Evolutionary conservation across 2,797 vertebrate species (phyloP).

Genomic region (Mus caroli): DNA sequence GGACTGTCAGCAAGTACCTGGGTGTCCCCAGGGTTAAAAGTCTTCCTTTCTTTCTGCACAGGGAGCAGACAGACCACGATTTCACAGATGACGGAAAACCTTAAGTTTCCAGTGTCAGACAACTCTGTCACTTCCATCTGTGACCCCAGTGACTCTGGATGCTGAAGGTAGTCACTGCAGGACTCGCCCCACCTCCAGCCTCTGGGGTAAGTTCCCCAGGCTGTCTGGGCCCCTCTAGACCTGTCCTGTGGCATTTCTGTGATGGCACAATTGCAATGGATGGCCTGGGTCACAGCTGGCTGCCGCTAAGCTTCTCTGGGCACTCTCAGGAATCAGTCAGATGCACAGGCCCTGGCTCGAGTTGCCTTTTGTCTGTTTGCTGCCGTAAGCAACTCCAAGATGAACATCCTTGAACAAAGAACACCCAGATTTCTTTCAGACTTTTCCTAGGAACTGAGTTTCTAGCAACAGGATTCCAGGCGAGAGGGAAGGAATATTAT

Average conservation of each 20-base stretch:
- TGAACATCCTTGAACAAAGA: neutral
- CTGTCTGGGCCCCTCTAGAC: neutral
- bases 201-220: neutral
- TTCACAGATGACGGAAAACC: neutral
- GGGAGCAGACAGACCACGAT: neutral
- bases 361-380: neutral
- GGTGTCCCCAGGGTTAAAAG: neutral
- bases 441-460: conserved; percentile 45
- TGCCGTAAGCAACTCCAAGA: neutral
- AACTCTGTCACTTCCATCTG: neutral
- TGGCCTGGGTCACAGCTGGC: neutral
- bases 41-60: neutral
- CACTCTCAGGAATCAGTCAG: neutral
- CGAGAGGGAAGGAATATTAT: neutral
- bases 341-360: neutral
- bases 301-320: neutral
- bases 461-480: conserved; percentile 26
- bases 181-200: neutral
- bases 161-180: neutral
- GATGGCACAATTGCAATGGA: fast-evolving
- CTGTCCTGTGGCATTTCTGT: neutral
- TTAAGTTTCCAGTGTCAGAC: neutral
- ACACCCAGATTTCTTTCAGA: conserved; percentile 1
- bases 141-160: neutral
- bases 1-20: neutral